Evolutionary conservation across 2,888 invertebrate genomes (phyloP), one percentile per base, ranked within the genome.

Genomic region (Melanostoma scalare): DNA sequence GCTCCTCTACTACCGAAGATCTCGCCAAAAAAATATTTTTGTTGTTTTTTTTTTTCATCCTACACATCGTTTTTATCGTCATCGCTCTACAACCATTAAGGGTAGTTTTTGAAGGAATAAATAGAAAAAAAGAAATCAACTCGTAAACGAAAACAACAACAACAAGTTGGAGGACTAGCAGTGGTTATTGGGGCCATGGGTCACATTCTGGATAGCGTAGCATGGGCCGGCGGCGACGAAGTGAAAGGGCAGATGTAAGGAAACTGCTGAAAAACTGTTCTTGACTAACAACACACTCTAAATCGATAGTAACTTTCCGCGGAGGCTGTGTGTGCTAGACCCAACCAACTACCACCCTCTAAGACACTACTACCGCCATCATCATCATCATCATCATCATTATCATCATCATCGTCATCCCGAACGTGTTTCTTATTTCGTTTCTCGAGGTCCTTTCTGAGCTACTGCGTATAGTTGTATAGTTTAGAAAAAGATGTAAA

Each of bases 281-380:
- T 79, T 79, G 69, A 77, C 77, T 77, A 50, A 82, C 63, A 77
- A 73, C 73, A 78, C 68, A 73, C 69, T 82, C 82, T 82, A 79
- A 84, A 84, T 84, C 84, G 79, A 84, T 79, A 79, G 84, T 84
- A 79, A 75, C 74, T 84, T 84, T 78, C 35, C 73, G 82, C 82
- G 58, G 50, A 76, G 67, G 81, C 76, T 73, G 61, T 77, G 73
- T 69, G 60, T 61, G 69, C 40, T 20, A 35, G 6, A 38, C 61
- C 44, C 31, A 61, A 74, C 63, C 63, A 53, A 55, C 69, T 65
- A 40, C 50, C 30, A 31, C 72, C 60, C 52, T 60, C 65, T 38
- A 69, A 52, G 44, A 31, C 40, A 72, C 52, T 61, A 46, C 55
- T 40, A 31, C 2, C 35, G 20, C 40, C 55, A 35, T 33, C 56